These are phyloP conservation scores for Benitochromis conjunctus DNA, from an alignment of 2,113 vertebrate species.

Conservation along the genomic window DNA sequence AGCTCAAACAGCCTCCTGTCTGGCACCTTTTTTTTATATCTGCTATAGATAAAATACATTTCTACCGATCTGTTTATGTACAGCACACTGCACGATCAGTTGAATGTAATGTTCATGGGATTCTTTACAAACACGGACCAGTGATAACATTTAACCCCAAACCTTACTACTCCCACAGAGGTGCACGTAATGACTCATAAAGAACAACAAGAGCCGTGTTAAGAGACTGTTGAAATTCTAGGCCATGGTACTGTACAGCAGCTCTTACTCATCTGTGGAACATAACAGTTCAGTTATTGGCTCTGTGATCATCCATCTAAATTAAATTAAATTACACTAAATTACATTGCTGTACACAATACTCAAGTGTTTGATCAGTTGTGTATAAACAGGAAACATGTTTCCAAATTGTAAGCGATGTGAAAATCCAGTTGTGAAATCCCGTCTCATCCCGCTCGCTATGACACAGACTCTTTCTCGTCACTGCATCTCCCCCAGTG, in stretches of 20 bases:
- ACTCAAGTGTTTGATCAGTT: background rate
- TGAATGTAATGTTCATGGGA: background rate
- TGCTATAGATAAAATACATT: background rate
- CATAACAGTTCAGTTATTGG: background rate
- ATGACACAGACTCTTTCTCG: slow-evolving; percentile 30
- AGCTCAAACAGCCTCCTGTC: background rate
- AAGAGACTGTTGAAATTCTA: slow-evolving; percentile 25
- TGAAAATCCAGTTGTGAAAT: background rate
- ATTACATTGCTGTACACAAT: background rate
- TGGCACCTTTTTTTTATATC: background rate
- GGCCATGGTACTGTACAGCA: background rate
- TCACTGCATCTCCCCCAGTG: slow-evolving; percentile 23
- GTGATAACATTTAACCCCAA: slow-evolving; percentile 11
- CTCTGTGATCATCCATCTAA: background rate
- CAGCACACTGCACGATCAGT: background rate
- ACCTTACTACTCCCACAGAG: slow-evolving; percentile 29
- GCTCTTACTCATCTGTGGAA: slow-evolving; percentile 30
- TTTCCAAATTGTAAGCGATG: background rate
- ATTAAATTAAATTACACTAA: background rate
- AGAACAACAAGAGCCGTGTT: background rate
- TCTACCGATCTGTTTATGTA: rapidly evolving
- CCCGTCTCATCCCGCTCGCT: background rate
- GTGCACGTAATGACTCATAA: slow-evolving; percentile 39
- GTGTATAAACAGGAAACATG: background rate
- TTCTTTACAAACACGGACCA: background rate